A percentile compares a stretch with the other conserved stretches of the same genome.
Conservation (phyloP, 92 coral and sea anemone genomes). For the Muricea muricata region DNA sequence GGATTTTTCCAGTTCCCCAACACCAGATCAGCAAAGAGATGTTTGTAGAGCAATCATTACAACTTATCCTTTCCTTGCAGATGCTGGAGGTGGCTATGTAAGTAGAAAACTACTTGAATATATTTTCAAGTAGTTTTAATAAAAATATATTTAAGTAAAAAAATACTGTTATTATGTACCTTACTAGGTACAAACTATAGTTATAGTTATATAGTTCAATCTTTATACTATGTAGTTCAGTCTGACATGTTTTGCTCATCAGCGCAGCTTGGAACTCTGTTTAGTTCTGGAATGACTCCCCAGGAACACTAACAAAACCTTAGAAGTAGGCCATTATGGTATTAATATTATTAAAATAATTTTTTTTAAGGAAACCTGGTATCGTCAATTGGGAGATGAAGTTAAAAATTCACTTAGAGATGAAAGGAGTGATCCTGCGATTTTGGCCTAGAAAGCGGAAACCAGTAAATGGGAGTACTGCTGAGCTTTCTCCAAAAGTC, state of each 20-base stretch:
- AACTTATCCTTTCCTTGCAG: background rate
- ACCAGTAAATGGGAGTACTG: slow-evolving; percentile 15
- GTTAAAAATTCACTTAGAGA: slow-evolving; percentile 39
- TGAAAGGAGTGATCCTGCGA: slow-evolving; percentile 33
- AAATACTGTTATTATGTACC: too few relatives aligned
- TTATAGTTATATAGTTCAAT: too few relatives aligned
- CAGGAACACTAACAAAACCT: too few relatives aligned
- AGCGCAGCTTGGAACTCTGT: too few relatives aligned
- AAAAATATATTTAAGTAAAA: too few relatives aligned
- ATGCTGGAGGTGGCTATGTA: slow-evolving; percentile 17
- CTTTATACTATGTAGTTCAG: too few relatives aligned
- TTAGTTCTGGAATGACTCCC: too few relatives aligned
- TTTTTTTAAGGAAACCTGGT: slow-evolving; percentile 49
- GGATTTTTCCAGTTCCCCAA: background rate
- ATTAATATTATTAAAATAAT: too few relatives aligned
- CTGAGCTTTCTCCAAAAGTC: slow-evolving; percentile 25
- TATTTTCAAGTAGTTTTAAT: too few relatives aligned
- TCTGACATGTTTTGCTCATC: too few relatives aligned
- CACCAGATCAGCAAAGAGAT: slow-evolving; percentile 4
- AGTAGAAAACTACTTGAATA: background rate
- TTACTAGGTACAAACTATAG: too few relatives aligned
- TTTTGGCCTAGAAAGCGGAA: slow-evolving; percentile 44
- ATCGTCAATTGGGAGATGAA: slow-evolving; percentile 33
- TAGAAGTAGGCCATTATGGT: too few relatives aligned
- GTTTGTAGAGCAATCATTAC: background rate